Conservation (phyloP, 30 jellyfish, hydroid and myxozoan species). For the Rhopilema esculentum region DNA sequence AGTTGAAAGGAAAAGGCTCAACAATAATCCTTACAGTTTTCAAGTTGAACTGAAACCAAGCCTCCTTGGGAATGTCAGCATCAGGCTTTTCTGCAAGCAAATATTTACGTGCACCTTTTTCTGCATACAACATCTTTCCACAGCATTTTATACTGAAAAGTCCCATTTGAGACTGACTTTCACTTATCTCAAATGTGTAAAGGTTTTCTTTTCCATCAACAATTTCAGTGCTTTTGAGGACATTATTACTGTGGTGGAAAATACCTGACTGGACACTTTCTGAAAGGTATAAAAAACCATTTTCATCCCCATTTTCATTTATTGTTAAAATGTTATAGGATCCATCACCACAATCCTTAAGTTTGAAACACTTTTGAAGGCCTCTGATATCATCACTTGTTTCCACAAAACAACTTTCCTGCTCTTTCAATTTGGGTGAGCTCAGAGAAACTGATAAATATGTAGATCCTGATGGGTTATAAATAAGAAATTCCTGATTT, state of each 20-base stretch:
- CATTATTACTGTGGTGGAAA: constrained; percentile 16
- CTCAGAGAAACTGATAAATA: not conserved
- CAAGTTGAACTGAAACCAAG: constrained; percentile 37
- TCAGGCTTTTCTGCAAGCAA: constrained; percentile 6
- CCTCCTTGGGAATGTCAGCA: constrained; percentile 2
- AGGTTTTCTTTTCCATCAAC: constrained; percentile 12
- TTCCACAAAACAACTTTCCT: constrained; percentile 17
- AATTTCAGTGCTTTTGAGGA: constrained; percentile 13
- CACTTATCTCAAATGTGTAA: constrained; percentile 6
- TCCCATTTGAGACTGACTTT: constrained; percentile 21
- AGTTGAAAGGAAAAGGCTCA: not conserved
- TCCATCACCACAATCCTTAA: constrained; percentile 9
- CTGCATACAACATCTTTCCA: constrained; percentile 19
- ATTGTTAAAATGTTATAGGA: constrained; percentile 15
- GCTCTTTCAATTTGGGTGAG: constrained; percentile 27
- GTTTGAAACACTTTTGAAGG: constrained; percentile 13
- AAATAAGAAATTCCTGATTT: constrained; percentile 22
- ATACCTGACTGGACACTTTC: constrained; percentile 18
- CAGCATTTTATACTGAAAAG: constrained; percentile 28
- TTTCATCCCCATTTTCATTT: constrained; percentile 24
- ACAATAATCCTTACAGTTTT: constrained; percentile 25
- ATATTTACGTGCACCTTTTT: constrained; percentile 7
- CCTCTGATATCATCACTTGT: constrained; percentile 24
- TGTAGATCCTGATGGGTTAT: constrained; percentile 1
- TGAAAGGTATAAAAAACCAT: constrained; percentile 37